Base-by-base conservation (phyloP, 2,797 vertebrate genomes). In the Urophycis tenuis region DNA sequence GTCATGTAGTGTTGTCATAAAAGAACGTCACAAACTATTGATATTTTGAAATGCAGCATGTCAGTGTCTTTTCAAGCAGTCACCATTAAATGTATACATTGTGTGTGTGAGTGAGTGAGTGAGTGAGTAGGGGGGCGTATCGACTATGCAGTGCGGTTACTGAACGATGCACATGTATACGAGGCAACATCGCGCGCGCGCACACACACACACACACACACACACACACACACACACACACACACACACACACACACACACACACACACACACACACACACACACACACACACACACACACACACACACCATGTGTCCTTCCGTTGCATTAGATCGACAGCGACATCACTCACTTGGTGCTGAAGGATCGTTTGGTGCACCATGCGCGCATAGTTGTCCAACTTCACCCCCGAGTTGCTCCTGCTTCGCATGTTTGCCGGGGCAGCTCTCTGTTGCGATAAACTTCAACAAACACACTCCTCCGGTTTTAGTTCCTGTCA, bases 361-460 rank as follows among this genome's bases (percentile, higher is more conserved):
- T 87, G 91, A 70, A 98, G 93, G 84, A 99, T 96, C 71, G 96
- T 98, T 84, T 96, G 94, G 1, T 97, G 93, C 74, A 97, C 95
- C 12, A 97, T 90, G 71, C 95, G 94, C 53, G 91, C 96, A 74
- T 97, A 99, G 89, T 96, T 93, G 82, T 99, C 97, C 81, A 99
- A 90, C 74, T 96, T 95, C 15, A 98, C 97, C 5, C 97, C 96
- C 0, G 97, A 99, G 87, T 99, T 98, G 87, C 97, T 98, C 74
- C 96, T 86, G 87, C 97, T 97, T 84, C 96, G 94, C 97, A 99
- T 98, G 74, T 30, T 80, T 88, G 74, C 82, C 8, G 15, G 8
- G 22, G 53, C 53, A 60, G 53, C 22, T n/a, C 17, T 49, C 17
- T 60, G 22, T 19, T 22, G 22, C 45, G 45, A 49, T 60, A 60